Conservation (phyloP, 1,140 invertebrate genomes). For the Olivierus martensii region DNA sequence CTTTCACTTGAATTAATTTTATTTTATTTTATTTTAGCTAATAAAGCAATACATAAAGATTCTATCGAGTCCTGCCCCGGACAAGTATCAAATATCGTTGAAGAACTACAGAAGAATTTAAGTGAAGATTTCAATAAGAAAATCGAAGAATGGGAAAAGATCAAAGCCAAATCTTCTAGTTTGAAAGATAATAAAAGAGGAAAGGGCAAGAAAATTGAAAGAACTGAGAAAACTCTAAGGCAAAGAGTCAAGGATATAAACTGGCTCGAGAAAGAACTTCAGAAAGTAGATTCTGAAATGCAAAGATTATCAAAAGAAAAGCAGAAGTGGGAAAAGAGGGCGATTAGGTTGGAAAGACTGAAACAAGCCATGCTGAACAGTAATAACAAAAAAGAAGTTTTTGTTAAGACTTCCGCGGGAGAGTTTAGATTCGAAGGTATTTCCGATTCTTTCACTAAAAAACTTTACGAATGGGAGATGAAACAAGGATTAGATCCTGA, state of each 20-base stretch:
- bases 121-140: slow-evolving; percentile 55
- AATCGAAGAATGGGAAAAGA: slow-evolving; percentile 52
- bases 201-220: slow-evolving; percentile 2
- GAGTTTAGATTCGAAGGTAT: slow-evolving; percentile 71
- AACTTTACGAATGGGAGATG: slow-evolving; percentile 82
- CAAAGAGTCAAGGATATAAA: slow-evolving; percentile 33
- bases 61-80: too few relatives aligned
- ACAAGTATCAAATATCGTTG: background rate
- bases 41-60: too few relatives aligned
- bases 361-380: slow-evolving; percentile 38
- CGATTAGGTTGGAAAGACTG: slow-evolving; percentile 46
- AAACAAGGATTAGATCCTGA: slow-evolving; percentile 61
- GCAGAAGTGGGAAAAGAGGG: slow-evolving; percentile 44
- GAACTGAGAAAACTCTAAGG: background rate
- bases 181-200: background rate
- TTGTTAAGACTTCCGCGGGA: slow-evolving; percentile 62
- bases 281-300: slow-evolving; percentile 46
- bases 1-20: too few relatives aligned
- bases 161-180: slow-evolving; percentile 19
- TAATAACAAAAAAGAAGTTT: slow-evolving; percentile 48
- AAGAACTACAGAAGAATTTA: slow-evolving; percentile 47
- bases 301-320: slow-evolving; percentile 43
- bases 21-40: too few relatives aligned
- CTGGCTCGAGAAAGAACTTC: slow-evolving; percentile 42
- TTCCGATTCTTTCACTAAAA: slow-evolving; percentile 70